phyloP scores from a whole-genome alignment of 2,888 invertebrate genomes.

The Pherbina coryleti region DNA sequence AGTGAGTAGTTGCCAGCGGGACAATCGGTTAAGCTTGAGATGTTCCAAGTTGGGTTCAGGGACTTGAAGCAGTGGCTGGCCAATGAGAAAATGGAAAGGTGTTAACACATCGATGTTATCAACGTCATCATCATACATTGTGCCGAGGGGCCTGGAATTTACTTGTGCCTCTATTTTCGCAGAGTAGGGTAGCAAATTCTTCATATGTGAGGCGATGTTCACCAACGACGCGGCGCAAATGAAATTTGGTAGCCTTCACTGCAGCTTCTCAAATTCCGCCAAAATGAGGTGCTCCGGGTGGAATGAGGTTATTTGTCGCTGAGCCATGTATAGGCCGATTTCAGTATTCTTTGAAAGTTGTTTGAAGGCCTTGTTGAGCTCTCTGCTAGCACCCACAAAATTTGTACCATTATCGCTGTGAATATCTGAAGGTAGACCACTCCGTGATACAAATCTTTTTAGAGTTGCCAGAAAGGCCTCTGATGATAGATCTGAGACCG shows the following conservation, averaged over 20 bases:
- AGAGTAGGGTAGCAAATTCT: slow-evolving; percentile 7
- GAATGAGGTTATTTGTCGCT: slow-evolving; percentile 24
- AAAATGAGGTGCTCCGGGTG: slow-evolving; percentile 33
- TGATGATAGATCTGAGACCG: neutral
- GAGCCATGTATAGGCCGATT: neutral
- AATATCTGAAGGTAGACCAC: slow-evolving; percentile 31
- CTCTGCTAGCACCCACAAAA: slow-evolving; percentile 37
- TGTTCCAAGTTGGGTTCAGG: slow-evolving; percentile 9
- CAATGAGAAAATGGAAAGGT: slow-evolving; percentile 1
- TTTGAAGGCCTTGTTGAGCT: slow-evolving; percentile 23
- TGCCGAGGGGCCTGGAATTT: neutral
- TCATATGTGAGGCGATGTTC: slow-evolving; percentile 8
- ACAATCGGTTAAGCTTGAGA: slow-evolving; percentile 7
- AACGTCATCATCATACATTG: slow-evolving; percentile 11
- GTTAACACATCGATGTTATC: slow-evolving; percentile 15
- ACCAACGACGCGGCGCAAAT: slow-evolving; percentile 20
- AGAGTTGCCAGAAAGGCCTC: no score
- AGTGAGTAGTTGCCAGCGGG: slow-evolving; percentile 23
- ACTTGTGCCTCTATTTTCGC: slow-evolving; percentile 20
- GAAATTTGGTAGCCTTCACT: slow-evolving; percentile 17
- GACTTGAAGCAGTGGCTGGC: slow-evolving; percentile 15
- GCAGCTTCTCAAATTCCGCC: slow-evolving; percentile 30
- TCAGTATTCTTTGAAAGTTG: neutral
- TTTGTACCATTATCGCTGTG: slow-evolving; percentile 42
- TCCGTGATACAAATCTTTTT: neutral